Base-by-base conservation (phyloP, 92 coral and sea anemone species). In the Hydrozoanthus gracilis region DNA sequence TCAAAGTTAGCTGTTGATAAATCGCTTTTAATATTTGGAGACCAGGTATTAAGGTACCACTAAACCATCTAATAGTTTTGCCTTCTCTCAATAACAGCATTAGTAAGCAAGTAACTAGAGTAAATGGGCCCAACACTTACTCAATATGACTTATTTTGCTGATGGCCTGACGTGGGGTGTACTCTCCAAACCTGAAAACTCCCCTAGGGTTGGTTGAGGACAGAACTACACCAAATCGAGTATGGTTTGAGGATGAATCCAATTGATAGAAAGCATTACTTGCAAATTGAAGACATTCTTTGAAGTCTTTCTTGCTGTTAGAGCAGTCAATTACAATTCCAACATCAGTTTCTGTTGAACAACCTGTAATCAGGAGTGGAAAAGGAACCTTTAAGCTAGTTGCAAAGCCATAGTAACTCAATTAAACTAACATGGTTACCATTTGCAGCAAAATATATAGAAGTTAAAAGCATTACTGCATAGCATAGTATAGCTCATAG, bases 151-250 rank as follows among this genome's bases (percentile, higher is more conserved):
- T 44, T 69, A 78, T 78, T 7, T 15, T 60, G 9, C 83, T 78
- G 45, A 78, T 56, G 71, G 83, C 71, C 54, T 78, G 83, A 45
- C 39, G 7, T 45, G 83, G 44, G 83, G 71, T 78, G 83, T 78
- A 78, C 70, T 78, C 70, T 78, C 83, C 83, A 45, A 78, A 78
- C 83, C 83, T 78, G 71, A 78, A 78, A 52, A 78, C 27, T 44
- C 83, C 83, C 71, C 35, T 54, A 58, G 83, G 83, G 52, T 16
- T 69, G 71, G 83, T 9, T 78, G 83, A 78, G 60, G 83, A 78
- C 70, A 78, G 71, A 69, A 78, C 83, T 4, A 78, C 83, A 20
- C 82, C 82, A 76, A 54, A 52, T 51, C 82, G 64, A 66, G 82
- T 76, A 66, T 20, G 82, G 82, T 76, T 76, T 52, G 82, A 61